These are phyloP conservation scores for Myioborus melanocephalus DNA, from an alignment of 2,797 vertebrate species.

Conservation along the genomic window DNA sequence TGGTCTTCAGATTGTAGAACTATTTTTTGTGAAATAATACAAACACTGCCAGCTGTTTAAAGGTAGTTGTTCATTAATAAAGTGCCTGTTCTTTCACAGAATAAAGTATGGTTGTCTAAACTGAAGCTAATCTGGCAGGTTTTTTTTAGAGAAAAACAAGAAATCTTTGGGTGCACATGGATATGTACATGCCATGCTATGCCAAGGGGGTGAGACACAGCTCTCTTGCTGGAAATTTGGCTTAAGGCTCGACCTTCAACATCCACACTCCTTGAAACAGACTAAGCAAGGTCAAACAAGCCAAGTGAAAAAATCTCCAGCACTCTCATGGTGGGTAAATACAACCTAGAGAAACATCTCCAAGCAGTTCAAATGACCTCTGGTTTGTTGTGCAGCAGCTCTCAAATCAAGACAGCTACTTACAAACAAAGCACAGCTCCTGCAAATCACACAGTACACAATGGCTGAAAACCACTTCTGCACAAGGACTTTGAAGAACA, in stretches of 20 bases:
- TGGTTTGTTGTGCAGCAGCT: not conserved
- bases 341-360: not conserved
- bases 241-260: not conserved
- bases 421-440: not conserved
- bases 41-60: not conserved
- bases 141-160: not conserved
- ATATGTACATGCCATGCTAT: accelerated
- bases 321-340: not conserved
- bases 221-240: not conserved
- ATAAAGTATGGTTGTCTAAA: not conserved
- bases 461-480: not conserved
- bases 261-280: not conserved
- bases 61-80: not conserved
- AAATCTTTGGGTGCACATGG: not conserved
- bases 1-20: not conserved
- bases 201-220: not conserved
- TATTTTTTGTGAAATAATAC: not conserved
- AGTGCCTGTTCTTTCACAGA: not conserved
- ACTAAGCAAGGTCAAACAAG: not conserved
- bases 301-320: not conserved
- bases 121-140: not conserved
- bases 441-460: not conserved
- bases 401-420: not conserved
- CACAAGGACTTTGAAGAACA: not conserved
- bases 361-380: not conserved